A percentile compares a stretch with the other conserved stretches of the same genome.
Conservation (phyloP, 2,797 vertebrate species). For the Limnodromus scolopaceus region DNA sequence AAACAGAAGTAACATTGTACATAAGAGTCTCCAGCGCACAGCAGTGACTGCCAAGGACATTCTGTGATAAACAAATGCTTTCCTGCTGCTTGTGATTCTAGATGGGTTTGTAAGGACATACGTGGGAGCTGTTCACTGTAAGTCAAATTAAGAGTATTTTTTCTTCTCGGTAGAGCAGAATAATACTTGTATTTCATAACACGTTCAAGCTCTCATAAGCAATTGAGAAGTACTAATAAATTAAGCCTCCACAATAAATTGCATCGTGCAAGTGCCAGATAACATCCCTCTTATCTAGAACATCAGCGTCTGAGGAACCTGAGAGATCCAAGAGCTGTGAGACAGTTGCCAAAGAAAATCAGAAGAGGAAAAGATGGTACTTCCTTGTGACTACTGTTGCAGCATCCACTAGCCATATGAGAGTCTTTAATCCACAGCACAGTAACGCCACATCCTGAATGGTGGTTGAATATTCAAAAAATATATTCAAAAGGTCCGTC, state of each 20-base stretch:
- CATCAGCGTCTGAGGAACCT: neutral
- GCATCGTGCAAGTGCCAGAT: neutral
- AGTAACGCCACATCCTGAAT: neutral
- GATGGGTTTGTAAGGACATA: conserved; percentile 27
- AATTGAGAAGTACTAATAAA: conserved; percentile 8
- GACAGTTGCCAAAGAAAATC: neutral
- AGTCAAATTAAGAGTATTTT: neutral
- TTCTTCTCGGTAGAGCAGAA: neutral
- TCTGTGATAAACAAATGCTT: conserved; percentile 53
- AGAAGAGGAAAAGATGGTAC: neutral
- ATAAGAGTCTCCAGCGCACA: neutral
- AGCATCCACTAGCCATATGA: neutral
- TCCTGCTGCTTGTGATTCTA: conserved; percentile 11
- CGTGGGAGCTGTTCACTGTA: neutral
- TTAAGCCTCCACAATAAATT: neutral
- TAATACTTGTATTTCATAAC: conserved; percentile 21
- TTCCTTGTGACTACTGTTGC: neutral
- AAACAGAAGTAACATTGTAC: conserved; percentile 5
- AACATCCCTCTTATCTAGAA: neutral
- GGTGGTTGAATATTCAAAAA: too few species aligned
- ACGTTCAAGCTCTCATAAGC: neutral
- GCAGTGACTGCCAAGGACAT: conserved; percentile 50
- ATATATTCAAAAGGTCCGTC: neutral
- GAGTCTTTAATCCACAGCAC: neutral
- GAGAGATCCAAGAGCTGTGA: neutral